Percentiles rank a stretch among this genome's conserved stretches.
These are phyloP conservation scores for Drosophila tristis DNA, from an alignment of 1,140 invertebrate genomes.

Conservation along the genomic window DNA sequence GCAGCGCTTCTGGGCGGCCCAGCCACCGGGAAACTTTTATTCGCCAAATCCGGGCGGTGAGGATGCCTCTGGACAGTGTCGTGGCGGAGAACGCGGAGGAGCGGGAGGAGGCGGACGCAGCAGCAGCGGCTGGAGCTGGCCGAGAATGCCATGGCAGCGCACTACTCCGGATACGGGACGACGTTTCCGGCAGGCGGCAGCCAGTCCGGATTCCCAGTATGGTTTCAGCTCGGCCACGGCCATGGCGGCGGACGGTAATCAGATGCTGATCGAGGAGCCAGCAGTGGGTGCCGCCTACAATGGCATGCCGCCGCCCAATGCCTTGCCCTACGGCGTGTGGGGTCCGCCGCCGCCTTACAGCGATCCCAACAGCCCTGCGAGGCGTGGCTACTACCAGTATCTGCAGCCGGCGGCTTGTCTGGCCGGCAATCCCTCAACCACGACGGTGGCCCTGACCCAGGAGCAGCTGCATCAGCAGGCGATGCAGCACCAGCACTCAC, in stretches of 20 bases:
- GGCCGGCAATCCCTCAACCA: conserved; percentile 13
- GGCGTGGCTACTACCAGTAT: conserved; percentile 84
- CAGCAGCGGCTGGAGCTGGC: conserved; percentile 87
- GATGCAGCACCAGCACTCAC: conserved; percentile 10
- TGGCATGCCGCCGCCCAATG: conserved; percentile 69
- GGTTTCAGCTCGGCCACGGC: conserved; percentile 85
- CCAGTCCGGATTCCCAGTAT: conserved; percentile 88
- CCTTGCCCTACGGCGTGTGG: conserved; percentile 86
- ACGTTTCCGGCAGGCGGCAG: conserved; percentile 77
- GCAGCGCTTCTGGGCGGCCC: conserved; percentile 72
- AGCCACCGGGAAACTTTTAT: conserved; percentile 89
- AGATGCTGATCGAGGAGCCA: conserved; percentile 66
- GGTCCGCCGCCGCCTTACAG: conserved; percentile 91
- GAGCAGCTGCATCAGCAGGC: conserved; percentile 46
- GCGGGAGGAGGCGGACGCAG: conserved; percentile 80
- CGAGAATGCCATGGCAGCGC: conserved; percentile 85
- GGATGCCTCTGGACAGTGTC: conserved; percentile 43
- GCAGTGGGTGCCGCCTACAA: conserved; percentile 36
- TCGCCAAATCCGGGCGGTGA: conserved; percentile 90
- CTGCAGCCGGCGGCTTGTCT: conserved; percentile 71
- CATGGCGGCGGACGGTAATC: conserved; percentile 58
- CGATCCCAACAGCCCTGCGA: conserved; percentile 88
- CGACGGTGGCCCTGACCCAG: conserved; percentile 41
- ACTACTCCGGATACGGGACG: conserved; percentile 70
- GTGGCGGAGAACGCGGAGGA: conserved; percentile 56